Percentiles rank a stretch among this genome's conserved stretches.
These are phyloP conservation scores for Characodon lateralis DNA, from an alignment of 2,797 vertebrate genomes.

Conservation along the genomic window DNA sequence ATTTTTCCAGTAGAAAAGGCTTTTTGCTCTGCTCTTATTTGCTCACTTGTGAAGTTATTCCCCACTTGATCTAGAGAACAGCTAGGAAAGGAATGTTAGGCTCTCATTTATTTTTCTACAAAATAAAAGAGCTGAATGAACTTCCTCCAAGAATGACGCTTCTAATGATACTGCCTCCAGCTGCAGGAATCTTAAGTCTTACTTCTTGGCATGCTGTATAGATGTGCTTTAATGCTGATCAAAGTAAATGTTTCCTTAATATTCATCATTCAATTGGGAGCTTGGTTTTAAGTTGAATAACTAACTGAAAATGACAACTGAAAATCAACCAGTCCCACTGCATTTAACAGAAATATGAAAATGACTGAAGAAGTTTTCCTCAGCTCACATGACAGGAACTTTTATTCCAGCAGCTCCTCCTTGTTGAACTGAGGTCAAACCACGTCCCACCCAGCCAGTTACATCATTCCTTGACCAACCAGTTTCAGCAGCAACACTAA, in stretches of 20 bases:
- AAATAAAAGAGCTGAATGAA: background rate
- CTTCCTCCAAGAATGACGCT: background rate
- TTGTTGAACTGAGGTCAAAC: conserved; percentile 10
- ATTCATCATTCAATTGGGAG: background rate
- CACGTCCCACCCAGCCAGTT: conserved; percentile 25
- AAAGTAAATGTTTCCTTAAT: background rate
- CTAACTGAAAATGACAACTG: background rate
- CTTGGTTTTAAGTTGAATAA: background rate
- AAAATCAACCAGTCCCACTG: background rate
- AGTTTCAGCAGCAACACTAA: conserved; percentile 26
- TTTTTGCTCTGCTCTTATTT: background rate
- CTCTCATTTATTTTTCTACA: background rate
- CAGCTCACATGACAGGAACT: background rate
- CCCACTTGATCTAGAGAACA: background rate
- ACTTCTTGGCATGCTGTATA: background rate
- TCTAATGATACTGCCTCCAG: background rate
- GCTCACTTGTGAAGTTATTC: background rate
- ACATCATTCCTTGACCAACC: conserved; percentile 34
- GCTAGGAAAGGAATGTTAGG: background rate
- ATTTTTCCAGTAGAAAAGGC: background rate
- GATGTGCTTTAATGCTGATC: background rate
- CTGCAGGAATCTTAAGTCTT: background rate
- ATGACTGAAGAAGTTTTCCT: background rate
- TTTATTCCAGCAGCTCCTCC: conserved; percentile 24
- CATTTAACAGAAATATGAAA: background rate